Base-by-base conservation (phyloP, 2,113 vertebrate genomes). In the Ellobius talpinus region DNA sequence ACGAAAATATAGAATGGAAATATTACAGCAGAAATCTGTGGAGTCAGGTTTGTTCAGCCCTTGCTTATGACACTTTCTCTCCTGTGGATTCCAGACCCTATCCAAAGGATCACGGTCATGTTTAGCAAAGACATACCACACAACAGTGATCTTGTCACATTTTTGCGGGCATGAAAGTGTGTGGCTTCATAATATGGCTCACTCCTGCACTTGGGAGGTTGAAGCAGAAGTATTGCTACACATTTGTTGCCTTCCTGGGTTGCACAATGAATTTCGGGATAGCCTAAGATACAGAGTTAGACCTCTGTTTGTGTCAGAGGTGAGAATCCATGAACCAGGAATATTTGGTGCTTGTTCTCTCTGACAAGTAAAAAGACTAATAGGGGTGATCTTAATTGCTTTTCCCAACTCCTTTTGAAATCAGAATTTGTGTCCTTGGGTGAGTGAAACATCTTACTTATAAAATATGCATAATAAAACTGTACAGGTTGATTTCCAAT, bases 1-100 rank as follows among this genome's bases (percentile, higher is more conserved):
- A 4, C 23, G 36, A 90, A 78, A 87, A 84, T 88, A 78, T 16
- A n/a, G 65, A 61, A 24, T 36, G n/a, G 77, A 88, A 89, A 58
- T 33, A 58, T 29, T 24, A 10, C 11, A 63, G 14, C 42, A 39
- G 8, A 12, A 65, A 39, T 24, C 8, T 63, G 36, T 73, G 50
- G 52, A 52, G 52, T 55, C 12, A 61, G 31, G 14, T 42, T 73
- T 52, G 8, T 55, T 21, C 19, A 45, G 84, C n/a, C 3, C 36
- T 42, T 79, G 1, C 52, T 89, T 24, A 68, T 42, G 90, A 93
- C 14, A 52, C 52, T 58, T 8, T 63, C 23, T 87, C 12, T 29
- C 13, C 23, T 77, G 4, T 36, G 14, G 12, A 68, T 42, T 63
- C 42, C 24, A 52, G 65, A 68, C 1, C 3, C 8, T 63, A 12